These are phyloP conservation scores for Gymnoscopelus microlampas DNA, from an alignment of 2,797 vertebrate genomes.

Conservation along the genomic window DNA sequence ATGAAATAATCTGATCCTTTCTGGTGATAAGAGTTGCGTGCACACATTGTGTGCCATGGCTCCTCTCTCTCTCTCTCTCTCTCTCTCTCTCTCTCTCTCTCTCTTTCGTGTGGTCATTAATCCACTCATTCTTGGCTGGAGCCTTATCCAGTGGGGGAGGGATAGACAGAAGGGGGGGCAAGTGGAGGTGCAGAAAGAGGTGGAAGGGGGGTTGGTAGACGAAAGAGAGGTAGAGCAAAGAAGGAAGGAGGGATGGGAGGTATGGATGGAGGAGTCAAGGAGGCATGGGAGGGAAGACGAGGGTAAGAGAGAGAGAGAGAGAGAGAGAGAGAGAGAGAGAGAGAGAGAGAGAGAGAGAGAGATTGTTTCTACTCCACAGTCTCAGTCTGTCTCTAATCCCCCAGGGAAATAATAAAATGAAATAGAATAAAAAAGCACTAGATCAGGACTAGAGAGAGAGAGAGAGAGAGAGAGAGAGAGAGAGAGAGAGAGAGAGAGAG, in stretches of 20 bases:
- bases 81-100: background rate
- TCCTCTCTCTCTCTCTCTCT: too few species aligned
- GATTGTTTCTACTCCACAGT: conserved; percentile 56
- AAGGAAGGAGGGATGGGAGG: background rate
- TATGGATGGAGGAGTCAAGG: background rate
- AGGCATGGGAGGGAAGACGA: conserved; percentile 11
- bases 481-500: conserved; percentile 28
- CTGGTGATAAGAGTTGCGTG: conserved; percentile 20
- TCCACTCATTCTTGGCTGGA: conserved; percentile 63
- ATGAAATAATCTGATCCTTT: conserved; percentile 22
- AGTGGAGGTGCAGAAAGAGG: background rate
- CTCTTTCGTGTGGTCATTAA: conserved; percentile 59
- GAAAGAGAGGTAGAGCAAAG: too few species aligned
- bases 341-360: conserved; percentile 30
- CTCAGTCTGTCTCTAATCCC: conserved; percentile 58
- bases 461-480: background rate
- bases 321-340: conserved; percentile 50
- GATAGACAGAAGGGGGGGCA: too few species aligned
- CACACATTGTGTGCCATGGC: too few species aligned
- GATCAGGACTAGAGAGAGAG: conserved; percentile 49
- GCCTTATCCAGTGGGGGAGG: conserved; percentile 34
- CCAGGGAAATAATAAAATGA: conserved; percentile 55
- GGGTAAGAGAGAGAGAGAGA: conserved; percentile 33
- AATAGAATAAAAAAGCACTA: conserved; percentile 26
- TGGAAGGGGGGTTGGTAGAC: background rate